Conservation (phyloP, 2,888 invertebrate species). For the Polyploca ridens region DNA sequence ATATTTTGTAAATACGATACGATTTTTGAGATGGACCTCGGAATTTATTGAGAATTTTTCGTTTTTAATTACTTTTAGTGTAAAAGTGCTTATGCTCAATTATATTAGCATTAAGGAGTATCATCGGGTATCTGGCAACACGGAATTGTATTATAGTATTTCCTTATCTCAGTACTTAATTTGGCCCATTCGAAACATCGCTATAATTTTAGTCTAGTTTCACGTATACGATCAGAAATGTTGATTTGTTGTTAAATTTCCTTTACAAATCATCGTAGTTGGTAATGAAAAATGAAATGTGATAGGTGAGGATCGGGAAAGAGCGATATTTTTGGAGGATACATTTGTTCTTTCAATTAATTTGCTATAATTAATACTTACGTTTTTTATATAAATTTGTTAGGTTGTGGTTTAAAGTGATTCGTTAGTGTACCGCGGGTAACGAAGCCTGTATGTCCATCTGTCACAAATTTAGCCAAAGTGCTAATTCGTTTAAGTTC, state of each 20-base stretch:
- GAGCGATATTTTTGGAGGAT: slow-evolving; percentile 69
- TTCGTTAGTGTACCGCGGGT: slow-evolving; percentile 50
- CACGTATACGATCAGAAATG: slow-evolving; percentile 72
- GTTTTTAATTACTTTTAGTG: slow-evolving; percentile 68
- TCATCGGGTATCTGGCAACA: slow-evolving; percentile 51
- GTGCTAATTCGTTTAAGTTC: slow-evolving; percentile 67
- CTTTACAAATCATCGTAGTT: slow-evolving; percentile 57
- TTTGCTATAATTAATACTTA: slow-evolving; percentile 50
- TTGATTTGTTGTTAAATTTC: slow-evolving; percentile 62
- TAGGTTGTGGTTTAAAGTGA: slow-evolving; percentile 78
- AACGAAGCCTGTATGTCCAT: slow-evolving; percentile 37
- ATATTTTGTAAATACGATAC: slow-evolving; percentile 79
- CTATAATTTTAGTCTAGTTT: slow-evolving; percentile 68
- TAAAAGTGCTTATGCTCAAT: slow-evolving; percentile 82
- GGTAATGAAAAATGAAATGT: slow-evolving; percentile 67
- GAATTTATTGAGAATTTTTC: slow-evolving; percentile 55
- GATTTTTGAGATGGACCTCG: slow-evolving; percentile 63
- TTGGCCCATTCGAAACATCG: slow-evolving; percentile 38
- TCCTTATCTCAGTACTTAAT: slow-evolving; percentile 53
- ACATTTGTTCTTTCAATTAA: slow-evolving; percentile 63
- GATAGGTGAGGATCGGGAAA: slow-evolving; percentile 67
- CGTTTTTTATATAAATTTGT: slow-evolving; percentile 56
- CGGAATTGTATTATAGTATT: slow-evolving; percentile 53
- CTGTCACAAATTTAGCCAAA: slow-evolving; percentile 76
- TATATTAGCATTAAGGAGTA: slow-evolving; percentile 70